Evolutionary conservation across 2,113 vertebrate species (phyloP).

Genomic region (Laticauda laticaudata): DNA sequence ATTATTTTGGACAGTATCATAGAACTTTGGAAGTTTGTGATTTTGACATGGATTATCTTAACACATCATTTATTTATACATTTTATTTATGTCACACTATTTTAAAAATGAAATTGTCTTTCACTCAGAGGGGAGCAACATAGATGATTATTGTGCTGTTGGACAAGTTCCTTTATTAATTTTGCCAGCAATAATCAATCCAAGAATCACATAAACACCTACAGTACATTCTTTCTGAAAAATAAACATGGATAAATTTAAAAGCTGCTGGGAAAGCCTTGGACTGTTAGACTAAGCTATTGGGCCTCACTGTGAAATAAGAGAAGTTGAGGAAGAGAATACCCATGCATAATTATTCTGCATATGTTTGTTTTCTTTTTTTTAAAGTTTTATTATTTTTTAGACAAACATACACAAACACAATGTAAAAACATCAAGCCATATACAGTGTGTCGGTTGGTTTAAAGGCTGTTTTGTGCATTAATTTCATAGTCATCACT

Average conservation of each 20-base stretch:
- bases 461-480: too few relatives aligned
- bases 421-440: too few relatives aligned
- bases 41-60: not conserved
- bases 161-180: not conserved
- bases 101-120: not conserved
- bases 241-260: not conserved
- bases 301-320: not conserved
- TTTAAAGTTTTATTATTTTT: too few relatives aligned
- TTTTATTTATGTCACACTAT: not conserved
- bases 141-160: not conserved
- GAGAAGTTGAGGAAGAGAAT: not conserved
- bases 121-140: not conserved
- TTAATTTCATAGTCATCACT: too few relatives aligned
- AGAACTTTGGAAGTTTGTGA: not conserved
- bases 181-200: not conserved
- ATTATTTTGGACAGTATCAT: constrained; percentile 15
- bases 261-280: not conserved
- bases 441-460: too few relatives aligned
- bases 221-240: not conserved
- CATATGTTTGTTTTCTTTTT: not conserved
- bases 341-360: not conserved
- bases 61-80: not conserved
- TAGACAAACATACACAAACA: too few relatives aligned
- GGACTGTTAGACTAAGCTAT: not conserved
- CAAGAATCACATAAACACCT: not conserved